Evolutionary conservation across 2,797 vertebrate species (phyloP).

Genomic region (Poecilia gillii): DNA sequence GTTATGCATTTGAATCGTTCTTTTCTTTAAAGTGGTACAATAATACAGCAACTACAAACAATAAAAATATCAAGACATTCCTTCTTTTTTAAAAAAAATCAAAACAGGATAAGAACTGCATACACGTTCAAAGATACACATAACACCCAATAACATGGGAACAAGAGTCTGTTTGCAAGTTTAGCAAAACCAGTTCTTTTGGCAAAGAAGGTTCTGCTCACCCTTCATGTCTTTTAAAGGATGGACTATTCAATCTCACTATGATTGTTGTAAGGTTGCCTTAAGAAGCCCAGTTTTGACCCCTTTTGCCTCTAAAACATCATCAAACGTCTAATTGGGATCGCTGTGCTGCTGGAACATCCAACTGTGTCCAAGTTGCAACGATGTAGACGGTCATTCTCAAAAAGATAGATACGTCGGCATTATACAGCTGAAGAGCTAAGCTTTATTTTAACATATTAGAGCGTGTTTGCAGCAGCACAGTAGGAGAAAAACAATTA

Average conservation of each 20-base stretch:
- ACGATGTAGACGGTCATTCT: too few species aligned
- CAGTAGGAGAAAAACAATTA: neutral
- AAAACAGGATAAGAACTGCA: neutral
- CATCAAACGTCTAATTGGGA: too few species aligned
- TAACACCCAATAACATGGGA: too few species aligned
- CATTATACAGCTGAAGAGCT: neutral
- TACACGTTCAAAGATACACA: neutral
- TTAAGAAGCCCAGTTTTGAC: neutral
- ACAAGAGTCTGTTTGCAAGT: neutral
- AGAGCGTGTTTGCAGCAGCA: neutral
- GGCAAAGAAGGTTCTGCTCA: neutral
- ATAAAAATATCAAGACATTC: neutral
- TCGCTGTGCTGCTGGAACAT: too few species aligned
- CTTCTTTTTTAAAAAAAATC: too few species aligned
- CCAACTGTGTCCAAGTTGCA: too few species aligned
- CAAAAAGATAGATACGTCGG: too few species aligned
- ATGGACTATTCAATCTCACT: neutral
- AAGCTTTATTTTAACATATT: neutral
- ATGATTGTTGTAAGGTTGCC: neutral
- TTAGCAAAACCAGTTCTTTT: neutral
- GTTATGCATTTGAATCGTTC: neutral
- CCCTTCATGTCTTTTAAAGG: neutral
- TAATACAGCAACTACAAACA: neutral
- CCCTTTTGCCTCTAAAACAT: too few species aligned
- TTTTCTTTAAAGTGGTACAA: neutral